These are phyloP conservation scores for Stratiomys singularior DNA, from an alignment of 2,888 invertebrate genomes.

Conservation along the genomic window DNA sequence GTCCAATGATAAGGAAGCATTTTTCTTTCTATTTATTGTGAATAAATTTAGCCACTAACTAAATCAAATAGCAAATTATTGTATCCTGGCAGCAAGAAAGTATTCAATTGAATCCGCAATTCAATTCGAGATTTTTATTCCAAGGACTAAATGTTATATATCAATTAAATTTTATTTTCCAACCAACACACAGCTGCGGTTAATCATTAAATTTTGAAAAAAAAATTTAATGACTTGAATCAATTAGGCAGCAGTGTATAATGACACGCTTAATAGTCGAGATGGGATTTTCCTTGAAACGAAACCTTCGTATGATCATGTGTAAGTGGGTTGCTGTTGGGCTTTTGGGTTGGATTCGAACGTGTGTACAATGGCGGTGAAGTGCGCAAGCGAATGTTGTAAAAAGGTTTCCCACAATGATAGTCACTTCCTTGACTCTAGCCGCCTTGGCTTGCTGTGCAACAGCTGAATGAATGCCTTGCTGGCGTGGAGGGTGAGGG, in stretches of 20 bases:
- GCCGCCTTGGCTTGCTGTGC: not conserved
- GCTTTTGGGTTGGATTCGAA: constrained; percentile 21
- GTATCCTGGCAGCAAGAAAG: too few species aligned
- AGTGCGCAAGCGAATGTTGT: constrained; percentile 20
- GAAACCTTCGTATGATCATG: constrained; percentile 49
- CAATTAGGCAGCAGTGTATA: not conserved
- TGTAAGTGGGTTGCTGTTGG: constrained; percentile 37
- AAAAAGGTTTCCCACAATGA: constrained; percentile 44
- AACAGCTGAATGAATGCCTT: not conserved
- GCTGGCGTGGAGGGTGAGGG: not conserved
- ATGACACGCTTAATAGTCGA: not conserved
- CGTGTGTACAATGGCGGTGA: not conserved
- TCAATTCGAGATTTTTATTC: too few species aligned
- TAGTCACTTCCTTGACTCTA: constrained; percentile 42
- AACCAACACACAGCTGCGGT: too few species aligned
- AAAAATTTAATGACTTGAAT: too few species aligned
- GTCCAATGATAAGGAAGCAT: too few species aligned
- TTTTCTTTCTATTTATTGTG: too few species aligned
- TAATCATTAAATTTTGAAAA: too few species aligned
- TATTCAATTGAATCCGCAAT: too few species aligned
- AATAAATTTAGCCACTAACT: too few species aligned
- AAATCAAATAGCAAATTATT: too few species aligned
- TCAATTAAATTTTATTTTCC: too few species aligned
- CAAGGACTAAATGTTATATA: too few species aligned
- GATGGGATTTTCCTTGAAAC: constrained; percentile 50